Conservation (phyloP, 2,797 vertebrate species). For the Podargus strigoides region DNA sequence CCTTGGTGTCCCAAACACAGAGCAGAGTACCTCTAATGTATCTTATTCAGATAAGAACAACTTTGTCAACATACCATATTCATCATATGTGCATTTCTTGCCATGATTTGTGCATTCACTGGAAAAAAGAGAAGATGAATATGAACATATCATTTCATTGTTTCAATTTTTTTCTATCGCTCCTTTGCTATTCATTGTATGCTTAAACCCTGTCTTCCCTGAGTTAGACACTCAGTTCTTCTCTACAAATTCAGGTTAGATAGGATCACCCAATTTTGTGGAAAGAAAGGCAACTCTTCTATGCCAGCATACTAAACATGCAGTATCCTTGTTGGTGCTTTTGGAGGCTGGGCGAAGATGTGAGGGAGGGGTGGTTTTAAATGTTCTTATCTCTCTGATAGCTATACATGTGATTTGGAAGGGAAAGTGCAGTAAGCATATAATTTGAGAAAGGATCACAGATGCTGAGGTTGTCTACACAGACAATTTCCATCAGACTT, state of each 20-base stretch:
- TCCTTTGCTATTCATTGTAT: background rate
- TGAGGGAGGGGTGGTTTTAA: background rate
- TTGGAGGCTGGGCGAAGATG: background rate
- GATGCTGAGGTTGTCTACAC: background rate
- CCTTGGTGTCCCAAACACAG: background rate
- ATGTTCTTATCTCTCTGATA: background rate
- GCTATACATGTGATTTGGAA: background rate
- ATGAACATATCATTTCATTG: background rate
- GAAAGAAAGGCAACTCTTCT: background rate
- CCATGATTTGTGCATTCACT: slow-evolving; percentile 64
- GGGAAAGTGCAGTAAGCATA: background rate
- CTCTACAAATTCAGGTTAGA: background rate
- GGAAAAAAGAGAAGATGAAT: background rate
- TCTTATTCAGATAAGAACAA: background rate
- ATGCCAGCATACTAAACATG: background rate
- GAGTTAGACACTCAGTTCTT: background rate
- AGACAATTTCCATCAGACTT: background rate
- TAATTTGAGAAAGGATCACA: background rate
- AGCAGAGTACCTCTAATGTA: background rate
- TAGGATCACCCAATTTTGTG: background rate
- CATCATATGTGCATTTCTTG: slow-evolving; percentile 59
- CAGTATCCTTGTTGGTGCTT: background rate
- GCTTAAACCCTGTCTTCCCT: background rate
- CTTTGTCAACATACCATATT: slow-evolving; percentile 53
- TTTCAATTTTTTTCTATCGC: background rate